Evolutionary conservation across 2,888 invertebrate species (phyloP), one percentile per base, ranked within the genome.

Genomic region (Leptinotarsa rubiginosa): DNA sequence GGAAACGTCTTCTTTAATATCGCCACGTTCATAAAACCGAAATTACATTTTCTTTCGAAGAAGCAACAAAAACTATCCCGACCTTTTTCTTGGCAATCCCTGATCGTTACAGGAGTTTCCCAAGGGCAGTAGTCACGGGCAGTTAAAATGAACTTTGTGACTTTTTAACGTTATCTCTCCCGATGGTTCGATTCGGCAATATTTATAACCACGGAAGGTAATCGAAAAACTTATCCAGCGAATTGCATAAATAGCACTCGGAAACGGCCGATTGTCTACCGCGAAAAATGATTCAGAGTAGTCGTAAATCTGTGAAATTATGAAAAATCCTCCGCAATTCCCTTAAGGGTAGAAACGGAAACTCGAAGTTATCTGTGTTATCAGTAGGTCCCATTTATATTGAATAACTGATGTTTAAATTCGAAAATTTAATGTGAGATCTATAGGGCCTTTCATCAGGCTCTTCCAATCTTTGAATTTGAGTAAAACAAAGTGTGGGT

Each of bases 101-200:
- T 22, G 69, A 49, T 65, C 47, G 31, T 77, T 62, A 62, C 62
- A 5, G 41, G n/a, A 31, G 16, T 62, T 41, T 56, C 41, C 62
- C 62, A 2, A n/a, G 41, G 76, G 77, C 75, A 70, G 72, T 71
- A 70, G 77, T 78, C 76, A 77, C 75, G 79, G 78, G 74, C 81
- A 79, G 78, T 82, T 80, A 79, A 76, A 74, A 76, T 73, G 71
- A 79, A 81, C 78, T 82, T 80, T 78, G 75, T 74, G 81, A 82
- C 80, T 83, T 83, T 77, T 75, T 72, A 72, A 66, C 76, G 73
- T 83, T 83, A 83, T 83, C 82, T 79, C 80, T 80, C 84, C 83
- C 83, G 72, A 47, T 70, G 83, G 83, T 82, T 83, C 83, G 83
- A 84, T 83, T 80, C 75, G 47, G 77, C 74, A 78, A 81, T 83